Evolutionary conservation across 2,888 invertebrate species (phyloP).

Genomic region (Plemyria rubiginata): DNA sequence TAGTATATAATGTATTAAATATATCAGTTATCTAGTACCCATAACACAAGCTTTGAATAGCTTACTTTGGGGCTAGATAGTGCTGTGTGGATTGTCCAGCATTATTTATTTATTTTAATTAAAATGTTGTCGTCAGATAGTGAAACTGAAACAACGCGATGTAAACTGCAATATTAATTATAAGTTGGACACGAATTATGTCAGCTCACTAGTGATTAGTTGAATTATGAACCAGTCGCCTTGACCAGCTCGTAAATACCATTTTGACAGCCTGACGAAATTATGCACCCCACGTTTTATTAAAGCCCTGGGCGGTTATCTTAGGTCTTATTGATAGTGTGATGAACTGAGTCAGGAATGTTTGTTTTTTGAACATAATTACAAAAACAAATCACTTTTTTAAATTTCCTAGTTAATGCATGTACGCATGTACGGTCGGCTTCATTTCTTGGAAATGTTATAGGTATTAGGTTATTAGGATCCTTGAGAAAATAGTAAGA

Average conservation of each 20-base stretch:
- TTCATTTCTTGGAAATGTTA: no score
- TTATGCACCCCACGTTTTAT: slow-evolving; percentile 36
- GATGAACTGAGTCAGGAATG: slow-evolving; percentile 1
- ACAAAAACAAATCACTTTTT: neutral
- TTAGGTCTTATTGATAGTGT: slow-evolving; percentile 12
- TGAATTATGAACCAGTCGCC: slow-evolving; percentile 37
- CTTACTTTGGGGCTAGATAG: no score
- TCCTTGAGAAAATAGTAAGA: no score
- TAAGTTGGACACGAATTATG: slow-evolving; percentile 39
- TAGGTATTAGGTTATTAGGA: no score
- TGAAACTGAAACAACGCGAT: slow-evolving; percentile 18
- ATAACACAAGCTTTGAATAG: no score
- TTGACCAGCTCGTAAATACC: slow-evolving; percentile 37
- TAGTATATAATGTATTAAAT: no score
- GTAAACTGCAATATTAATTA: slow-evolving; percentile 29
- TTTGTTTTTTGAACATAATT: neutral
- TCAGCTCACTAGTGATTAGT: slow-evolving; percentile 40
- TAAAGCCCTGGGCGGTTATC: slow-evolving; percentile 12
- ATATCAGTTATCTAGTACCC: no score
- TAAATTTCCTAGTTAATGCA: no score
- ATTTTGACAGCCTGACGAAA: slow-evolving; percentile 38
- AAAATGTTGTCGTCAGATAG: neutral
- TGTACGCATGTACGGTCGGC: no score
- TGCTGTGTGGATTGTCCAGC: no score
- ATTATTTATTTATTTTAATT: no score